phyloP scores from a whole-genome alignment of 2,888 invertebrate species.

The Dryobota labecula region DNA sequence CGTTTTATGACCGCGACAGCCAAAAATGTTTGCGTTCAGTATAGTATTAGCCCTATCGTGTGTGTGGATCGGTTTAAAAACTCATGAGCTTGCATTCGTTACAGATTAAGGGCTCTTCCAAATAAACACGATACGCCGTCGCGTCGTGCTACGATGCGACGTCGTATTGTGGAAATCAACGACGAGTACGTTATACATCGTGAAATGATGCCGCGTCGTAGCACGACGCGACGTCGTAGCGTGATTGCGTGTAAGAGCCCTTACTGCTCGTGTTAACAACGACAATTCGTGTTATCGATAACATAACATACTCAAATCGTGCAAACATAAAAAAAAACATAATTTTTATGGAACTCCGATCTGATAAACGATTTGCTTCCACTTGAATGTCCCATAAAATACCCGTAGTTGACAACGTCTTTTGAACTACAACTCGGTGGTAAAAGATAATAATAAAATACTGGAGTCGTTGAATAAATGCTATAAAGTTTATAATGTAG shows the following conservation, averaged over 20 bases:
- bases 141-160: too few relatives aligned
- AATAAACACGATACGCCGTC: too few relatives aligned
- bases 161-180: too few relatives aligned
- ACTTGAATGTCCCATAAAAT: conserved; percentile 33
- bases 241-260: too few relatives aligned
- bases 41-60: neutral
- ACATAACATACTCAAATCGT: neutral
- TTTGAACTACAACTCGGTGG: conserved; percentile 57
- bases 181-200: too few relatives aligned
- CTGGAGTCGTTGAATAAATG: conserved; percentile 44
- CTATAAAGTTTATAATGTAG: conserved; percentile 20
- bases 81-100: neutral
- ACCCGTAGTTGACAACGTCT: conserved; percentile 46
- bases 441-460: conserved; percentile 60
- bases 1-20: neutral
- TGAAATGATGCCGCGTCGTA: too few relatives aligned
- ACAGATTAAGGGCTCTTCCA: too few relatives aligned
- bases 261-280: neutral
- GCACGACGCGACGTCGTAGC: too few relatives aligned
- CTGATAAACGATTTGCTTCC: conserved; percentile 7
- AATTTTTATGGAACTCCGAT: neutral
- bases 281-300: neutral
- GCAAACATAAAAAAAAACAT: neutral
- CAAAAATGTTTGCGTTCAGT: neutral
- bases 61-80: neutral